Conservation (phyloP, 2,888 invertebrate species). For the Hypolimnas misippus region DNA sequence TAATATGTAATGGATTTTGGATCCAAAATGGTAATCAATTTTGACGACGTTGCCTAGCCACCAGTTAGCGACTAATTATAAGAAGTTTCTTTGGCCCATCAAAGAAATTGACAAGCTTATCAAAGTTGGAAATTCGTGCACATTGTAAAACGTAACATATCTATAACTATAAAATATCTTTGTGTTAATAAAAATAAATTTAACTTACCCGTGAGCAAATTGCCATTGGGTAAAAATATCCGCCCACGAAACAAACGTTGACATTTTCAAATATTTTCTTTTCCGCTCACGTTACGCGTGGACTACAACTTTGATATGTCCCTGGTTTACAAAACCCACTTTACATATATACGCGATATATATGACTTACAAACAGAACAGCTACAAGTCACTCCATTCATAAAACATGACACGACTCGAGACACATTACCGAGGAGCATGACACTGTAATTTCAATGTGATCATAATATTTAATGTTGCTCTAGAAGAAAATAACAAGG, state of each 20-base stretch:
- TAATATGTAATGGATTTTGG: too few relatives aligned
- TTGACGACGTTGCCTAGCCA: too few relatives aligned
- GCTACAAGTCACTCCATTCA: constrained; percentile 32
- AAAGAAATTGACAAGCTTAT: too few relatives aligned
- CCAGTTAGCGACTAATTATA: too few relatives aligned
- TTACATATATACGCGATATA: constrained; percentile 18
- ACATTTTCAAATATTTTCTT: background rate
- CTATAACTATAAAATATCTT: too few relatives aligned
- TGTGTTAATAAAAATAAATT: too few relatives aligned
- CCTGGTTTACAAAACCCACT: constrained; percentile 24
- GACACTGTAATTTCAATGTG: constrained; percentile 33
- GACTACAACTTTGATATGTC: constrained; percentile 22
- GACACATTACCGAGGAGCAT: constrained; percentile 31
- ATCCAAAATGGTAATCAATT: too few relatives aligned
- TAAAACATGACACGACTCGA: constrained; percentile 35
- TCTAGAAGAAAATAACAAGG: constrained; percentile 1
- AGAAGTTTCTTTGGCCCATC: too few relatives aligned
- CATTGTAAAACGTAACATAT: too few relatives aligned
- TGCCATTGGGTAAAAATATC: too few relatives aligned
- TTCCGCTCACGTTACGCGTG: constrained; percentile 23
- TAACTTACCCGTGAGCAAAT: too few relatives aligned
- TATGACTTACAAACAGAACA: constrained; percentile 27
- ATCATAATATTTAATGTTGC: constrained; percentile 24
- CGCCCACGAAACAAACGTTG: background rate
- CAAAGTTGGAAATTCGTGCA: too few relatives aligned